phyloP scores from a whole-genome alignment of 1,140 invertebrate species.

The Latrodectus geometricus region DNA sequence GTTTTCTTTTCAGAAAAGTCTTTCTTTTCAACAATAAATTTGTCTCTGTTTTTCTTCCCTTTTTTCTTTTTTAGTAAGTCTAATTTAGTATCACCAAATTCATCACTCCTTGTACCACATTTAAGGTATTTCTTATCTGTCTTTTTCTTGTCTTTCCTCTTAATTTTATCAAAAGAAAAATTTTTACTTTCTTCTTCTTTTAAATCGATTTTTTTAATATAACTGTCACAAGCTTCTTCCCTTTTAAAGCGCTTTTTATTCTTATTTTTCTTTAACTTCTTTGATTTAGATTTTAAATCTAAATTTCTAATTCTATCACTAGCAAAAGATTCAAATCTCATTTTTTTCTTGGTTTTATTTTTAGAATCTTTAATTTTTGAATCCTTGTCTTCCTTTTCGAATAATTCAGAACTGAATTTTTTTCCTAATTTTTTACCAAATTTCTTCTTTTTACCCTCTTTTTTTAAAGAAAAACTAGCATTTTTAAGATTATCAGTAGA shows the following conservation, averaged over 20 bases:
- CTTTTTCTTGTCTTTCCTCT: slow-evolving; percentile 65
- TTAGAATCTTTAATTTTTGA: slow-evolving; percentile 37
- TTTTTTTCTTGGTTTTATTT: slow-evolving; percentile 48
- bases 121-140: slow-evolving; percentile 68
- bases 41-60: slow-evolving; percentile 67
- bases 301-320: slow-evolving; percentile 30
- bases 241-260: slow-evolving; percentile 50
- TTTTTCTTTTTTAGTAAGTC: slow-evolving; percentile 64
- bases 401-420: slow-evolving; percentile 29
- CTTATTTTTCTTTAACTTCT: slow-evolving; percentile 63
- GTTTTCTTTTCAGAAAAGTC: slow-evolving; percentile 62
- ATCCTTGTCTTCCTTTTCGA: slow-evolving; percentile 57
- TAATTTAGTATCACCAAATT: slow-evolving; percentile 51
- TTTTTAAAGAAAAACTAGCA: slow-evolving; percentile 8
- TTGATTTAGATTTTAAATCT: slow-evolving; percentile 62
- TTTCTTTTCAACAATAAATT: slow-evolving; percentile 43
- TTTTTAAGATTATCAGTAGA: background rate
- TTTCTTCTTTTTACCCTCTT: slow-evolving; percentile 53
- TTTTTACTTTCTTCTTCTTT: slow-evolving; percentile 65
- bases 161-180: slow-evolving; percentile 66
- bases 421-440: slow-evolving; percentile 51
- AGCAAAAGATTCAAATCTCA: background rate
- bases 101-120: slow-evolving; percentile 58
- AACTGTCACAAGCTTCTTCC: slow-evolving; percentile 51
- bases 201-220: slow-evolving; percentile 58